These are phyloP conservation scores for Gryon sp. DNA, from an alignment of 1,140 invertebrate species.

Conservation along the genomic window DNA sequence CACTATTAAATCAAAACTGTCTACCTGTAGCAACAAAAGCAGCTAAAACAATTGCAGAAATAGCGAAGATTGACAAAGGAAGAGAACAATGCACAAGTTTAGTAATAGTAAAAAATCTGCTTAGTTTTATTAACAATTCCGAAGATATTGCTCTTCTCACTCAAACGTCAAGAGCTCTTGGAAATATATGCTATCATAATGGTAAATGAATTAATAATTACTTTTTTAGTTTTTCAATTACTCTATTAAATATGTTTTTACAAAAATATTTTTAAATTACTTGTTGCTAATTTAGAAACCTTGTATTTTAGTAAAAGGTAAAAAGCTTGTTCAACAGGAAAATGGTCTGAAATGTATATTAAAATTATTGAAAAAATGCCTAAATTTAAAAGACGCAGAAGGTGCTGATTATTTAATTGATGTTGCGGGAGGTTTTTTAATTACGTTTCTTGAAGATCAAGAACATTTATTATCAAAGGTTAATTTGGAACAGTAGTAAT, in stretches of 20 bases:
- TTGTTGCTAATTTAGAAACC: constrained; percentile 16
- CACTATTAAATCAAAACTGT: constrained; percentile 66
- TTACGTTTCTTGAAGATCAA: constrained; percentile 89
- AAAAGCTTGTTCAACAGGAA: constrained; percentile 82
- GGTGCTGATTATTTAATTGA: constrained; percentile 72
- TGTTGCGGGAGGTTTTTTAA: constrained; percentile 85
- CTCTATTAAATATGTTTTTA: neutral
- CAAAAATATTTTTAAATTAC: neutral
- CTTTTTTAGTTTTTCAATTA: too few relatives aligned
- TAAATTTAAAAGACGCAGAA: constrained; percentile 62
- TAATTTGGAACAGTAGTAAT: neutral
- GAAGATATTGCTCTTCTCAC: constrained; percentile 81
- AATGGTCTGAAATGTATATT: constrained; percentile 80
- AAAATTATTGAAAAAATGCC: constrained; percentile 65
- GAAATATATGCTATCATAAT: constrained; percentile 94
- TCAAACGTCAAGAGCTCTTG: constrained; percentile 89
- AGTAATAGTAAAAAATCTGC: constrained; percentile 81
- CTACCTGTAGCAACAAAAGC: constrained; percentile 70
- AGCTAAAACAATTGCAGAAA: constrained; percentile 85
- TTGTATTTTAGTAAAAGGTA: constrained; percentile 73
- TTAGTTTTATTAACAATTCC: constrained; percentile 78
- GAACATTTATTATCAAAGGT: constrained; percentile 81
- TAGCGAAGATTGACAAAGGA: constrained; percentile 85
- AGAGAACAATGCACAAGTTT: constrained; percentile 83
- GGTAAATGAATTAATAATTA: constrained; percentile 78